Base-by-base conservation (phyloP, 1,140 invertebrate genomes). In the Mylabris phalerata region DNA sequence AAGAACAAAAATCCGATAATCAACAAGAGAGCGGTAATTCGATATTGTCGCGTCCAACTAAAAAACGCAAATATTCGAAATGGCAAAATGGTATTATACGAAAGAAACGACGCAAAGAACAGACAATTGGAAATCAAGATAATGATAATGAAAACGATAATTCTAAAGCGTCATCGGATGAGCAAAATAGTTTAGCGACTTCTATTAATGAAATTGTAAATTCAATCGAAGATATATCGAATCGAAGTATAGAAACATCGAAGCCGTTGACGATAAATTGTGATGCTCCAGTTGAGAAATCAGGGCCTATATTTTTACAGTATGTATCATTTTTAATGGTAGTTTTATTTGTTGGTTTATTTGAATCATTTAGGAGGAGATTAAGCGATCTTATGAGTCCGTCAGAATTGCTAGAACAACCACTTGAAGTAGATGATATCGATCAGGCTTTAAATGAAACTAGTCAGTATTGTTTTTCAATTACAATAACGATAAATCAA, bases 371-470 rank as follows among this genome's bases (percentile, higher is more conserved):
- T 10, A 65, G 43, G 7, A 64, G 67, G 52, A 59, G 62, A 40
- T 49, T 71, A 27, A 68, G 61, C 60, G 69, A 70, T 50, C 42
- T 72, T 38, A 48, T 73, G 43, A 72, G 68, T 62, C 71, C 70
- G 7, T 74, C 72, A 2, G 67, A 73, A 59, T 57, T 74, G 43
- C 59, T 73, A 62, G 67, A 70, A 52, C 67, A 67, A 59, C 62
- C 64, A 11, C 59, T 72, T 48, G 68, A 70, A 55, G 67, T 71
- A 64, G 71, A 73, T 65, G 72, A 74, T 52, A 61, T 72, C 6
- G 71, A 74, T 59, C 57, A 71, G 59, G 69, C 67, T 39, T 43
- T 71, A 7, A 66, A 69, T 55, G 72, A 73, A 67, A 49, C 47
- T 50, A 60, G 71, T 72, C 57, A 66, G 50, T 66, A 32, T 32